Evolutionary conservation across 2,888 invertebrate species (phyloP), one percentile per base, ranked within the genome.

Genomic region (Halictus quadricinctus): DNA sequence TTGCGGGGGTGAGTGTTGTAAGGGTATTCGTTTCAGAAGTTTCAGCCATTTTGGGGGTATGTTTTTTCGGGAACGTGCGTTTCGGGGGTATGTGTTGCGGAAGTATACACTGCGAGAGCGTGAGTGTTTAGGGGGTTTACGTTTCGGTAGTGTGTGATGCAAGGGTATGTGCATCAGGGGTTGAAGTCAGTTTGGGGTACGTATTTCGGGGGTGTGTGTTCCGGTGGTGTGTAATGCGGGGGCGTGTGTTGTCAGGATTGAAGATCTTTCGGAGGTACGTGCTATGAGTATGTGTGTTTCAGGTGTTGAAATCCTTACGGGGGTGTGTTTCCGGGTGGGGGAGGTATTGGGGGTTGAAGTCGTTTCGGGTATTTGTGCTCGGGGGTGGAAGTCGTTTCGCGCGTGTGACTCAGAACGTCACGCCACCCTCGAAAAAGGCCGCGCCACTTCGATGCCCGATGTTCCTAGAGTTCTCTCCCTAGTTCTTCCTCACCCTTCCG

Each of bases 371-470:
- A 15, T 2, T 15, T 6, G 15, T 25, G 60, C 13, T 29, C 60
- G 29, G 77, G 81, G 54, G 41, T 54, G 5, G 29, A 79, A 74
- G 84, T 83, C 83, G 86, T 89, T 88, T 76, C 84, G 82, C 87
- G 87, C 79, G 88, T 89, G 89, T 89, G 89, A 89, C 88, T 89
- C 89, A 89, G 36, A n/a, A 8, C 36, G 41, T n/a, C 54, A 21
- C 10, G 87, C 81, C 82, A 84, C 88, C 88, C 80, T 86, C 80
- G 79, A 84, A 89, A 64, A 86, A 81, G 81, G 85, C 76, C 80
- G 84, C 81, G 83, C 76, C 87, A 86, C 84, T 89, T 89, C 79
- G 88, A 88, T 88, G 89, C 73, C 82, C 77, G 89, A 89, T 87
- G 89, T 83, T 88, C 70, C 84, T 73, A 78, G 21, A 41, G 36